Evolutionary conservation across 2,888 invertebrate genomes (phyloP), one percentile per base, ranked within the genome.

Genomic region (Limnephilus auricula): DNA sequence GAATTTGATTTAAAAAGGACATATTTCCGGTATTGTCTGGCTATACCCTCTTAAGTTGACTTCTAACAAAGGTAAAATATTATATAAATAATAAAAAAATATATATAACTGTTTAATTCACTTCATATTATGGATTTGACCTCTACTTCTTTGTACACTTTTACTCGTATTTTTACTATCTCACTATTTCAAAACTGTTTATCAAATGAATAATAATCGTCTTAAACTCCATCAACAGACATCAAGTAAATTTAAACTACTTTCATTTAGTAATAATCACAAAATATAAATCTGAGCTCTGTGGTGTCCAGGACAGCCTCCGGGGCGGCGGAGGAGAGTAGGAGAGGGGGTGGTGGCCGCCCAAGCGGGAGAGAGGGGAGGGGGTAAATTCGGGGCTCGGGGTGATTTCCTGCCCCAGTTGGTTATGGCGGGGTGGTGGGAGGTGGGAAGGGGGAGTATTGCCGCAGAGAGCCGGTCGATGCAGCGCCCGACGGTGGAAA

Each of bases 391-490:
- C 32, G 90, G 84, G 89, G 34, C 30, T 89, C 32, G 83, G 50
- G 79, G 90, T 79, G 40, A 82, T 82, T 89, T 82, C 89, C 40
- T 65, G 65, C 65, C 65, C 65, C 65, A 65, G 65, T 89, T 37
- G 40, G 34, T 80, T 40, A 31, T 80, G 80, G 89, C 40, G 79
- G 34, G 79, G 84, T 45, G 40, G 40, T 25, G 90, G 84, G 84
- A 32, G 90, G 78, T 25, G 50, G 85, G 45, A n/a, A n/a, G 90
- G 90, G 78, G 12, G 40, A 65, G 79, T 78, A 79, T 40, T 90
- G 90, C 90, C 90, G 90, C 90, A 90, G 85, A 83, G 65, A 65
- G 85, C 85, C 90, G 90, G 90, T 90, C 90, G 90, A 90, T 90
- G 90, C 90, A 84, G 90, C 90, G 78, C 85, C 85, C 82, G 82